Evolutionary conservation across 2,888 invertebrate genomes (phyloP).

Genomic region (Schrankia costaestrigalis): DNA sequence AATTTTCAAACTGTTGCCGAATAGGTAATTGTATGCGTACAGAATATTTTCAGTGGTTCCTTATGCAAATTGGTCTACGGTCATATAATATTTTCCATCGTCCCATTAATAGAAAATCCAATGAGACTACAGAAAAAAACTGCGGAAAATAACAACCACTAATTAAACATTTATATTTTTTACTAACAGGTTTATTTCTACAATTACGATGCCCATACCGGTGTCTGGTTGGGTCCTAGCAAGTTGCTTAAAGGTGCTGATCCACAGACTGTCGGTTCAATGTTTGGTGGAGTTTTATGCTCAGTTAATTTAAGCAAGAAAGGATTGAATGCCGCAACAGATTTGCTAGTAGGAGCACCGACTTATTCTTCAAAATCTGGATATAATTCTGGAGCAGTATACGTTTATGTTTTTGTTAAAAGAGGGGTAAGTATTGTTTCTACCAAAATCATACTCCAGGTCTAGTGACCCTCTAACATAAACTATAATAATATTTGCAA

Average conservation of each 20-base stretch:
- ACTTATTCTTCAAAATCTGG: slow-evolving; percentile 33
- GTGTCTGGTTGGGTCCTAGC: not conserved
- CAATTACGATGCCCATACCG: not conserved
- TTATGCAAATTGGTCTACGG: no score
- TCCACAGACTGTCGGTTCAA: slow-evolving; percentile 1
- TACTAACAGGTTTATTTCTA: slow-evolving; percentile 10
- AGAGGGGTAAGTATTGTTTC: slow-evolving; percentile 18
- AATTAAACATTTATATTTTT: not conserved
- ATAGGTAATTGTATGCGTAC: no score
- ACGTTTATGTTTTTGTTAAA: slow-evolving; percentile 54
- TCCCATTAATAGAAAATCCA: no score
- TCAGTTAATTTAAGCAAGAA: slow-evolving; percentile 36
- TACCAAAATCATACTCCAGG: no score
- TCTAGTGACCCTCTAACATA: no score
- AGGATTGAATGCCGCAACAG: slow-evolving; percentile 58
- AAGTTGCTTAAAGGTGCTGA: not conserved
- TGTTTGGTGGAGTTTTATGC: slow-evolving; percentile 8
- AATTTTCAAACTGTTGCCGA: no score
- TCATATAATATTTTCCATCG: no score
- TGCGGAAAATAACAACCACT: no score
- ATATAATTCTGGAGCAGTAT: slow-evolving; percentile 79
- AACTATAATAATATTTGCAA: not conserved
- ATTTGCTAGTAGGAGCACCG: slow-evolving; percentile 83
- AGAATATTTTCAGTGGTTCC: no score
- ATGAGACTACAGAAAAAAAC: no score